Conservation (phyloP, 1,140 invertebrate species). For the Rhagoletis zephyria region DNA sequence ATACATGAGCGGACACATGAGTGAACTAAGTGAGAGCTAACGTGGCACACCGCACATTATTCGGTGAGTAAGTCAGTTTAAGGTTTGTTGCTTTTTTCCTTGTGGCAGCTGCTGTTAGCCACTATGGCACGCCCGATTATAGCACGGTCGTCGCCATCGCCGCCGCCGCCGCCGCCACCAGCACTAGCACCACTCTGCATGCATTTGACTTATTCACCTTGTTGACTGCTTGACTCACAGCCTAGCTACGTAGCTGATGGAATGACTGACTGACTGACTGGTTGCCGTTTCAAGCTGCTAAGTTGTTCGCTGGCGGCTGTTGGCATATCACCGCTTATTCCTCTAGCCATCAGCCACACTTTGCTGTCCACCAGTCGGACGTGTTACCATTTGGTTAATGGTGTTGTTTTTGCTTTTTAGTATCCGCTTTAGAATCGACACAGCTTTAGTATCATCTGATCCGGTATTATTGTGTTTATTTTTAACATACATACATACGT, state of each 20-base stretch:
- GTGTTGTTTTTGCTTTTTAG: background rate
- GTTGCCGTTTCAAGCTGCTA: background rate
- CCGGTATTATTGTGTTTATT: constrained; percentile 35
- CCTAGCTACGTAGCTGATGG: background rate
- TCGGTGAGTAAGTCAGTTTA: too few relatives aligned
- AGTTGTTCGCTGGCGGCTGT: background rate
- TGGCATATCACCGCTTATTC: background rate
- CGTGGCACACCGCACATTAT: too few relatives aligned
- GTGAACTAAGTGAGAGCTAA: too few relatives aligned
- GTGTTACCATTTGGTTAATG: background rate
- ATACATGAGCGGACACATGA: too few relatives aligned
- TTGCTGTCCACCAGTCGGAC: background rate
- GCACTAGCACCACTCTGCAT: background rate
- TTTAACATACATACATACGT: background rate
- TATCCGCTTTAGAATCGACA: constrained; percentile 10
- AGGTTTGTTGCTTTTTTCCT: too few relatives aligned
- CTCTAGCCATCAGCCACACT: background rate
- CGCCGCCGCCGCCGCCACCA: background rate
- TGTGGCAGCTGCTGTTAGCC: background rate
- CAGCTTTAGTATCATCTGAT: constrained; percentile 8
- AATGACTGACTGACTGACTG: background rate
- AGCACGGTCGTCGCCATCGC: background rate
- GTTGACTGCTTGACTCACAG: background rate
- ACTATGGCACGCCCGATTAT: constrained; percentile 24
- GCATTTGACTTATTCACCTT: background rate